Percentiles rank a stretch among this genome's conserved stretches.
phyloP scores from a whole-genome alignment of 2,797 vertebrate genomes.

The Syndactyla subalaris region DNA sequence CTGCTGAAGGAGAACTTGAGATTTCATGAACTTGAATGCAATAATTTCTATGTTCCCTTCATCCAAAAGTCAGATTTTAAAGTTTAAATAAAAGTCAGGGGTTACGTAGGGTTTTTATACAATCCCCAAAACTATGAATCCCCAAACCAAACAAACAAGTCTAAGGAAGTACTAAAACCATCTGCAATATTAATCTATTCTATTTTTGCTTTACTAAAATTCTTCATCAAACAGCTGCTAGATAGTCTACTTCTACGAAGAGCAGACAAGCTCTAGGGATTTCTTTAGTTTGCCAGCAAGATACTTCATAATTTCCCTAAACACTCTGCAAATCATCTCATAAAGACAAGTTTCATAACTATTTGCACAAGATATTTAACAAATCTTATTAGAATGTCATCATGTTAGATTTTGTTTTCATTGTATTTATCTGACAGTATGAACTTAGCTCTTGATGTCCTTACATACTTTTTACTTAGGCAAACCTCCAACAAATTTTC shows the following conservation, averaged over 20 bases:
- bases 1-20: background rate
- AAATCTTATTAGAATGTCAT: conserved; percentile 32
- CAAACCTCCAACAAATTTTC: background rate
- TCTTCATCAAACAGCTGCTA: conserved; percentile 44
- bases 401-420: background rate
- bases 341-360: conserved; percentile 29
- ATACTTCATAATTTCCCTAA: conserved; percentile 33
- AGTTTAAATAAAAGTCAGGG: background rate
- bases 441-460: conserved; percentile 9
- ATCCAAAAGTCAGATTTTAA: background rate
- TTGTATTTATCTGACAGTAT: background rate
- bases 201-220: conserved; percentile 57
- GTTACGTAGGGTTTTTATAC: background rate
- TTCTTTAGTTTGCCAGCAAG: conserved; percentile 14
- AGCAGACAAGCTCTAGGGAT: conserved; percentile 17
- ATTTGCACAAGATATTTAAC: conserved; percentile 39
- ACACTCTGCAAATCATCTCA: background rate
- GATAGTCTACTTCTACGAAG: conserved; percentile 9
- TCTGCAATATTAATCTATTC: conserved; percentile 34
- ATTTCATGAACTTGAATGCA: background rate
- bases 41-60: background rate
- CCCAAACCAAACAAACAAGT: conserved; percentile 25
- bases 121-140: background rate
- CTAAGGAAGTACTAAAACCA: conserved; percentile 24
- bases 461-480: background rate